A percentile compares a stretch with the other conserved stretches of the same genome.
These are phyloP conservation scores for Patella pellucida DNA, from an alignment of 2,888 invertebrate species.

Conservation along the genomic window DNA sequence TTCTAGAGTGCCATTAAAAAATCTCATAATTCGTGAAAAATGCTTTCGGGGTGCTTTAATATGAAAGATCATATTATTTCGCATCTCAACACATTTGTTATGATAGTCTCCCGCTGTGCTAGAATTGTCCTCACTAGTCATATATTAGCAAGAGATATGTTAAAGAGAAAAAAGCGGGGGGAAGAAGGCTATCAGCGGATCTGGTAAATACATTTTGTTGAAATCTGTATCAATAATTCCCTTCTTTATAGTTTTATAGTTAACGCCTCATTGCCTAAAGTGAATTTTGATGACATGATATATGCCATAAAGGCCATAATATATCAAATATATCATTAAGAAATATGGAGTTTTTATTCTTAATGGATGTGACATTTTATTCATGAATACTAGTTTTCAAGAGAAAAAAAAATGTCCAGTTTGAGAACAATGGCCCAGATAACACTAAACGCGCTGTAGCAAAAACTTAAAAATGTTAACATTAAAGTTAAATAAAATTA, in stretches of 20 bases:
- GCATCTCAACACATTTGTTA: slow-evolving; percentile 5
- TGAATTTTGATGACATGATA: slow-evolving; percentile 9
- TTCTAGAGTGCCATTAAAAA: slow-evolving; percentile 9
- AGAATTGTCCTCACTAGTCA: background rate
- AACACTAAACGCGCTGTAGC: too few species aligned
- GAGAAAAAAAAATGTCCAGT: too few species aligned
- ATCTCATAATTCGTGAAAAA: slow-evolving; percentile 11
- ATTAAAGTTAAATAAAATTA: too few species aligned
- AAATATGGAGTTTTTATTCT: too few species aligned
- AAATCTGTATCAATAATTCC: background rate
- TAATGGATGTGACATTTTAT: too few species aligned
- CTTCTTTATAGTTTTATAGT: background rate
- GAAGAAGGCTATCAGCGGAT: too few species aligned
- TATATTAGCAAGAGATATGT: background rate
- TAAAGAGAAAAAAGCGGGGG: too few species aligned
- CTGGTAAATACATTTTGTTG: too few species aligned
- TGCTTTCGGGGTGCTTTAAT: slow-evolving; percentile 7
- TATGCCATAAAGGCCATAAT: background rate
- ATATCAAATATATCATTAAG: too few species aligned
- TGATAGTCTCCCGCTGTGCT: slow-evolving; percentile 9
- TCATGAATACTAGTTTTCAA: too few species aligned
- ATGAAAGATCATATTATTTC: slow-evolving; percentile 11
- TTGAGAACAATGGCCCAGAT: too few species aligned
- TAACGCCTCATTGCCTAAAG: slow-evolving; percentile 2
- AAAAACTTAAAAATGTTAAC: too few species aligned